Percentiles rank a stretch among this genome's conserved stretches.
phyloP scores from a whole-genome alignment of 2,888 invertebrate species.

The Achlya flavicornis region DNA sequence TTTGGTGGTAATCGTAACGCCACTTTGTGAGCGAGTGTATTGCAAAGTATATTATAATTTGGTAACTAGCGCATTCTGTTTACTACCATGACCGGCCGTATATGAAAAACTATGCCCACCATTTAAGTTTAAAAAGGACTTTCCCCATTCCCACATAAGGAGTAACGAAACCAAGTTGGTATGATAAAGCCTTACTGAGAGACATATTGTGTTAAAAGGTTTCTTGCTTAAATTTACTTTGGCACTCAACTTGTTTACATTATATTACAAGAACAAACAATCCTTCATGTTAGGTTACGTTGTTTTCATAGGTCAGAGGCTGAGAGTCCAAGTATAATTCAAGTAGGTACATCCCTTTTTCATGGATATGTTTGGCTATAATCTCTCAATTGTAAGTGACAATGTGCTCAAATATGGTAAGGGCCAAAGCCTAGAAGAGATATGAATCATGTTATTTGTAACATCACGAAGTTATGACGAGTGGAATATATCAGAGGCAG shows the following conservation, averaged over 20 bases:
- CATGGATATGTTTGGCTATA: too few relatives aligned
- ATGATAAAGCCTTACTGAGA: not conserved
- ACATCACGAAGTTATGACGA: too few relatives aligned
- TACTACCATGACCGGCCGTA: too few relatives aligned
- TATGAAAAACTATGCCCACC: too few relatives aligned
- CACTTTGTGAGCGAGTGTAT: too few relatives aligned
- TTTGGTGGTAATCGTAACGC: too few relatives aligned
- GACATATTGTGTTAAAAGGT: not conserved
- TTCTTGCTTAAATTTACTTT: slow-evolving; percentile 10
- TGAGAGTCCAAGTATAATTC: not conserved
- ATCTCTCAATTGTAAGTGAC: too few relatives aligned
- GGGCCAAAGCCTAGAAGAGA: too few relatives aligned
- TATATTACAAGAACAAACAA: slow-evolving; percentile 23
- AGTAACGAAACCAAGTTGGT: not conserved
- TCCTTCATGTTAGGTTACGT: not conserved
- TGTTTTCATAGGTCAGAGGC: slow-evolving; percentile 13
- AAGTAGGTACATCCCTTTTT: not conserved
- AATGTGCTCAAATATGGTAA: too few relatives aligned
- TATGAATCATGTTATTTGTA: not conserved
- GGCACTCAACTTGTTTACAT: slow-evolving; percentile 19
- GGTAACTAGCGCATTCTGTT: too few relatives aligned
- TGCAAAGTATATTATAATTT: too few relatives aligned
- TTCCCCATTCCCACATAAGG: not conserved
- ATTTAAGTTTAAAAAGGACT: not conserved
- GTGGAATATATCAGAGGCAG: not conserved